These are phyloP conservation scores for Falco novaeseelandiae DNA, from an alignment of 2,797 vertebrate species.

Conservation along the genomic window DNA sequence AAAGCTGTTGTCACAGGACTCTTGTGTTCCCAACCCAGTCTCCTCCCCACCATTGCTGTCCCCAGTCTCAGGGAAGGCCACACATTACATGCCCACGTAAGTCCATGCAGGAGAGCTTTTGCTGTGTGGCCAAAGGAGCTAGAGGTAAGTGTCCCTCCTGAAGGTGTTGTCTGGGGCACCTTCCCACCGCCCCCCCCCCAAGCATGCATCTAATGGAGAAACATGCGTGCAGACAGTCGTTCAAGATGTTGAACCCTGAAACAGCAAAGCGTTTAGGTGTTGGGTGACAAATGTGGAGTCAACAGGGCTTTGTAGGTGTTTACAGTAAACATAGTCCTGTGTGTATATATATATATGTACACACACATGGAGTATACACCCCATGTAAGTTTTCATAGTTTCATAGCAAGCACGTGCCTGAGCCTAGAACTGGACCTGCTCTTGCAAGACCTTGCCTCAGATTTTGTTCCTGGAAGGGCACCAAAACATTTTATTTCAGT, in stretches of 20 bases:
- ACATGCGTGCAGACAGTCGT: rapidly evolving
- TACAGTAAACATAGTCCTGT: background rate
- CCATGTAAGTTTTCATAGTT: background rate
- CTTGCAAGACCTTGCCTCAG: background rate
- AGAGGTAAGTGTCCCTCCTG: background rate
- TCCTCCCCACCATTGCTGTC: background rate
- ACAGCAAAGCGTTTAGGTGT: background rate
- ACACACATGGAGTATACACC: too few relatives aligned
- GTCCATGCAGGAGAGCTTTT: background rate
- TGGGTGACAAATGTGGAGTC: background rate
- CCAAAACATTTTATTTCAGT: background rate
- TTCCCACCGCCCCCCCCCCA: background rate
- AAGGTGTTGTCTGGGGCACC: background rate
- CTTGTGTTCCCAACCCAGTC: background rate
- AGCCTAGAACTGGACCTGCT: background rate
- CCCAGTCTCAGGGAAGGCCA: background rate
- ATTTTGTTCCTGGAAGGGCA: background rate
- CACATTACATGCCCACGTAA: background rate
- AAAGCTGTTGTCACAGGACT: background rate
- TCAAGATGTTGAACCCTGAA: background rate
- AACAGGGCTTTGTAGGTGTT: background rate
- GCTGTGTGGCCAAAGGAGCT: background rate
- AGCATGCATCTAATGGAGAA: rapidly evolving
- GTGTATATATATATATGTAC: rapidly evolving
- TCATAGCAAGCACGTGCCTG: background rate